Conservation (phyloP, 1,140 invertebrate genomes). For the Zaprionus davidi region DNA sequence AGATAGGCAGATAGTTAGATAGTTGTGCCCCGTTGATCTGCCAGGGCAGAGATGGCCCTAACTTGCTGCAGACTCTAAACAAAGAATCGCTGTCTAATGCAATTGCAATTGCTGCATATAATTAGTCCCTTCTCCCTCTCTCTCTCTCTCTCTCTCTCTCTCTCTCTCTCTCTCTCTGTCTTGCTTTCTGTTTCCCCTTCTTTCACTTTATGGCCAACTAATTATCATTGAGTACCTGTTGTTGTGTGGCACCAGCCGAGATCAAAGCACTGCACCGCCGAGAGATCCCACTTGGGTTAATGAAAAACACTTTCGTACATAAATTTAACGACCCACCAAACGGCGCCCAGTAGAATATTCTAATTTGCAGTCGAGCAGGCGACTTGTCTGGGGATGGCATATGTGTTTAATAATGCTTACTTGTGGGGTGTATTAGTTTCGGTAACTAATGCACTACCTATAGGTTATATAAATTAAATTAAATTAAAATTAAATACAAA, state of each 20-base stretch:
- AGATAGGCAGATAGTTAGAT: neutral
- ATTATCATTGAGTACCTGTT: slow-evolving; percentile 39
- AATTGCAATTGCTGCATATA: slow-evolving; percentile 3
- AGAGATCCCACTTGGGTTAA: slow-evolving; percentile 31
- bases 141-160: neutral
- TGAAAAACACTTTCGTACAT: slow-evolving; percentile 59
- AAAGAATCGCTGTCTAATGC: slow-evolving; percentile 1
- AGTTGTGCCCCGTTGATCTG: slow-evolving; percentile 1
- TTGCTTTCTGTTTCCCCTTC: neutral
- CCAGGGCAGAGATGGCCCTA: neutral
- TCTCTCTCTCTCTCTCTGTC: neutral
- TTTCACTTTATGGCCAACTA: slow-evolving; percentile 15
- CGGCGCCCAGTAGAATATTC: slow-evolving; percentile 58
- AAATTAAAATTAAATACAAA: no score
- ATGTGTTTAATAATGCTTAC: slow-evolving; percentile 31
- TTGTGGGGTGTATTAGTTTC: neutral
- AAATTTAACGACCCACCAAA: slow-evolving; percentile 64
- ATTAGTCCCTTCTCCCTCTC: neutral
- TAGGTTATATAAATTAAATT: no score
- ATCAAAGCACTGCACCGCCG: slow-evolving; percentile 50
- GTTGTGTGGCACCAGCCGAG: slow-evolving; percentile 12
- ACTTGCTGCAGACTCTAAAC: neutral
- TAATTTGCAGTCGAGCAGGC: slow-evolving; percentile 62
- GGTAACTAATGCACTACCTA: no score
- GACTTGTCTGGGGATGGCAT: slow-evolving; percentile 11